These are phyloP conservation scores for Orthonyx spaldingii DNA, from an alignment of 2,113 vertebrate genomes.

Conservation along the genomic window DNA sequence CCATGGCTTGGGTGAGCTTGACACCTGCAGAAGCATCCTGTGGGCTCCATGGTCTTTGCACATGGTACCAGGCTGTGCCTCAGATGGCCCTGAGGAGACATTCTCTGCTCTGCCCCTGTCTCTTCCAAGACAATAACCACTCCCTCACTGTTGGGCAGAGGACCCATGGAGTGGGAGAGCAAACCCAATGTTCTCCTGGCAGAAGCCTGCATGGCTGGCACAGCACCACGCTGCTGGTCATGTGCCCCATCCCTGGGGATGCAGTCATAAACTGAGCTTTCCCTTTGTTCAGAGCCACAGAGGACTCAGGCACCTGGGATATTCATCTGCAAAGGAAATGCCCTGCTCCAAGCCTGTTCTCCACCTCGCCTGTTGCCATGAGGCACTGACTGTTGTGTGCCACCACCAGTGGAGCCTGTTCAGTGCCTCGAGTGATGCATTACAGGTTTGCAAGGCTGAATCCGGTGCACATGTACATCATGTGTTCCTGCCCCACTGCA, in stretches of 20 bases:
- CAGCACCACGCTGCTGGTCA: neutral
- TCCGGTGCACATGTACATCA: rapidly evolving
- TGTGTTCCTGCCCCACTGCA: neutral
- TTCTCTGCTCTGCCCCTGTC: neutral
- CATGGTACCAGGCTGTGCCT: neutral
- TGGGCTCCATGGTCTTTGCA: neutral
- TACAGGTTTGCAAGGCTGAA: neutral
- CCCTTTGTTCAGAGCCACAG: neutral
- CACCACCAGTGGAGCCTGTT: neutral
- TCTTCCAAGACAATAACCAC: neutral
- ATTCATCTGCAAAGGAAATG: neutral
- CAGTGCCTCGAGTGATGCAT: neutral
- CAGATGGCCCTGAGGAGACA: neutral
- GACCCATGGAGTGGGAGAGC: rapidly evolving
- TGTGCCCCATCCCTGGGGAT: rapidly evolving
- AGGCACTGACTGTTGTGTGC: neutral
- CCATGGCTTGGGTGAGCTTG: neutral
- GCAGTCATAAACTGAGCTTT: neutral
- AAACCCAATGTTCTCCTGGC: rapidly evolving
- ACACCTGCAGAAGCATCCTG: neutral
- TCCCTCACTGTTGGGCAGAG: rapidly evolving
- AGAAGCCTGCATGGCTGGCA: neutral
- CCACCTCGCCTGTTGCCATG: rapidly evolving
- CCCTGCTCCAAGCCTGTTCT: neutral
- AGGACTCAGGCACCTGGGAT: neutral